A percentile compares a stretch with the other conserved stretches of the same genome.
Evolutionary conservation across 2,888 invertebrate species (phyloP).

Genomic region (Drosophila mimica): DNA sequence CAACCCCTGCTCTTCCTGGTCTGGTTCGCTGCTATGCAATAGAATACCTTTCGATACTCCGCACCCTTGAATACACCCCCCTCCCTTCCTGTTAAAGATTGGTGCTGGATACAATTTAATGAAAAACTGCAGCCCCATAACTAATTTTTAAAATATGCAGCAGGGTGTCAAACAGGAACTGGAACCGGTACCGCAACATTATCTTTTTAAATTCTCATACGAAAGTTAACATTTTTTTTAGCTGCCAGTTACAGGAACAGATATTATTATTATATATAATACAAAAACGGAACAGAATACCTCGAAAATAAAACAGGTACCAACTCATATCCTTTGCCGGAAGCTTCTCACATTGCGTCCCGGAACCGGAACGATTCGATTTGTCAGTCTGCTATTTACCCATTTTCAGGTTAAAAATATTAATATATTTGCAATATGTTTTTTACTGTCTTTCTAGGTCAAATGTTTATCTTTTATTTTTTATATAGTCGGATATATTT

Average conservation of each 20-base stretch:
- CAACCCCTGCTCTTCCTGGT: background rate
- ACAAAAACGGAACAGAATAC: background rate
- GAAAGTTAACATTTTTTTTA: background rate
- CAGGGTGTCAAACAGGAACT: background rate
- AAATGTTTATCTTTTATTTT: too few species aligned
- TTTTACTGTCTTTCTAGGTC: background rate
- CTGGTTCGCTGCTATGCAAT: conserved; percentile 25
- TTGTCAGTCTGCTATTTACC: background rate
- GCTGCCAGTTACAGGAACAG: background rate
- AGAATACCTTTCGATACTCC: background rate
- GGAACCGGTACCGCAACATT: background rate
- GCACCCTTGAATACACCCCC: background rate
- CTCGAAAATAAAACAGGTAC: background rate
- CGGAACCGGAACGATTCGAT: background rate
- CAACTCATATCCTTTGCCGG: background rate
- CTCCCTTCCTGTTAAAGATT: conserved; percentile 10
- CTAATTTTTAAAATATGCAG: background rate
- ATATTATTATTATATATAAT: background rate
- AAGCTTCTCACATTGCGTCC: background rate
- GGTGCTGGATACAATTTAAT: background rate
- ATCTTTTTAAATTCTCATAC: background rate
- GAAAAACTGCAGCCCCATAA: background rate
- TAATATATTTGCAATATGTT: background rate
- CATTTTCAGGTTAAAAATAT: too few species aligned
- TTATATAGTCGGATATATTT: too few species aligned